Evolutionary conservation across 2,113 vertebrate genomes (phyloP), one percentile per base, ranked within the genome.

Genomic region (Pelecanoides urinatrix): DNA sequence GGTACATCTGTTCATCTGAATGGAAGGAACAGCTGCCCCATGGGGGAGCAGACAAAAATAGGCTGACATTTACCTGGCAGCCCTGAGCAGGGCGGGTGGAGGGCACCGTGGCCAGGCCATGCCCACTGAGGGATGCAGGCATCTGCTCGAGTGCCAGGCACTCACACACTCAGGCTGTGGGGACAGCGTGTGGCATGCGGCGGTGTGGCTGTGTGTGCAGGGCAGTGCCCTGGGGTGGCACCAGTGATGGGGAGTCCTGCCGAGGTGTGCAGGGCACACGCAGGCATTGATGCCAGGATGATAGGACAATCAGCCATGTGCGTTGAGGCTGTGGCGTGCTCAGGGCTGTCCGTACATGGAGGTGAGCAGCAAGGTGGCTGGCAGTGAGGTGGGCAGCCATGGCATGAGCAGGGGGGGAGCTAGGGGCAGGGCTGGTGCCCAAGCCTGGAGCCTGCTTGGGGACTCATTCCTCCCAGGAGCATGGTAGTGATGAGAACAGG

Each of bases 11-110:
- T 74, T 94, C 76, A 82, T 79, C 86, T 0, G 0, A 94, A 88
- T 38, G 79, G 71, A 96, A 96, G 66, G 53, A 97, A 93, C 66
- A 87, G 66, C 81, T 0, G 1, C 65, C 47, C 56, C 2, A 0
- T 11, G 17, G 65, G 59, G 53, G 25, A 93, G 25, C 62, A 50
- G 92, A 72, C 92, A 94, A 96, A 96, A 96, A 96, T 76, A 97
- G 91, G 56, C 76, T 95, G 93, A 86, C 80, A 96, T 95, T 94
- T 96, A 95, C 91, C 91, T 94, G 91, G 26, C 79, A 94, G 84
- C 18, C 56, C 52, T 1, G 14, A 81, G 77, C 53, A 63, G 78
- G 55, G 75, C 0, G 0, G 50, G 53, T 2, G 1, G 74, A 71
- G 91, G 92, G 65, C 81, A 91, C 45, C 3, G 0, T 10, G 29